phyloP scores from a whole-genome alignment of 2,888 invertebrate genomes.

The Rotaria magnacalcarata region DNA sequence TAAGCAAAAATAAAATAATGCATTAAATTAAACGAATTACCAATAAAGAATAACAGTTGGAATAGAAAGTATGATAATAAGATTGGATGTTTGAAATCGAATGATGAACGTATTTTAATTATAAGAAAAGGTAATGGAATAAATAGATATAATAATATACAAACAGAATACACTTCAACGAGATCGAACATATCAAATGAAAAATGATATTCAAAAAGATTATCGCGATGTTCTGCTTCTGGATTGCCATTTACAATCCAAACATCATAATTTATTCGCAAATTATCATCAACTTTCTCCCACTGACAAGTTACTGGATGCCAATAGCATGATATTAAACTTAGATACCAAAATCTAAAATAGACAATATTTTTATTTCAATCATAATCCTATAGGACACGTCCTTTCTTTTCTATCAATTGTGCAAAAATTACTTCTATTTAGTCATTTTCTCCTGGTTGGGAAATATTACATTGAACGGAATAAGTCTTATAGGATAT shows the following conservation, averaged over 20 bases:
- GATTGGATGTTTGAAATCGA: conserved; percentile 55
- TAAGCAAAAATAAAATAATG: conserved; percentile 83
- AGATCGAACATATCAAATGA: conserved; percentile 84
- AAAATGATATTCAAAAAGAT: conserved; percentile 85
- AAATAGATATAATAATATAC: conserved; percentile 70
- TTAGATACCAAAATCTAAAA: conserved; percentile 85
- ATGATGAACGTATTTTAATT: not conserved
- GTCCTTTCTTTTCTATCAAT: not conserved
- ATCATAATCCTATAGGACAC: not conserved
- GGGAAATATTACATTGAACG: no score
- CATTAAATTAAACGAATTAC: conserved; percentile 81
- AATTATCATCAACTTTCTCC: conserved; percentile 23
- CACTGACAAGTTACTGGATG: conserved; percentile 57
- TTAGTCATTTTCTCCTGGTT: no score
- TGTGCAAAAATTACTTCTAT: no score
- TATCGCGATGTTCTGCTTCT: conserved; percentile 67
- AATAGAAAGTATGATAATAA: conserved; percentile 73
- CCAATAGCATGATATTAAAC: conserved; percentile 83
- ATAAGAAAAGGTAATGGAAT: conserved; percentile 42
- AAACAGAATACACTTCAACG: conserved; percentile 79
- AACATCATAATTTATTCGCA: conserved; percentile 74
- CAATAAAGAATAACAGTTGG: conserved; percentile 16
- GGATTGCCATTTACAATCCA: conserved; percentile 95
- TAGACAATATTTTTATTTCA: not conserved
- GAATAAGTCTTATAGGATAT: no score